A percentile compares a stretch with the other conserved stretches of the same genome.
These are phyloP conservation scores for Schizaphis graminum DNA, from an alignment of 2,888 invertebrate genomes.

Conservation along the genomic window DNA sequence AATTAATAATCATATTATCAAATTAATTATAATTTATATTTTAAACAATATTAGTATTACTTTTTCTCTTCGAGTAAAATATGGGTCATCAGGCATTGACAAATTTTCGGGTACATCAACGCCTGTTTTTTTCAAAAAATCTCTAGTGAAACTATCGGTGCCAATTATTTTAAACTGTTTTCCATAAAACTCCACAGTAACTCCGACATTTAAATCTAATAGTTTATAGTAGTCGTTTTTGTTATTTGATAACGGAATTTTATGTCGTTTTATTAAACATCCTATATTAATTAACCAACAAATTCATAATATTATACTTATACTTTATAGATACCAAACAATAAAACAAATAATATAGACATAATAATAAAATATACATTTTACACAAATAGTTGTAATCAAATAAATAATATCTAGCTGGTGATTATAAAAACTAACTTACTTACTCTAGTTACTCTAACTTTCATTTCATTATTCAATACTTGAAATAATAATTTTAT, in stretches of 20 bases:
- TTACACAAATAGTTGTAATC: neutral
- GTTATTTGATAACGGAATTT: slow-evolving; percentile 81
- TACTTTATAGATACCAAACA: neutral
- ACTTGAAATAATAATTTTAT: neutral
- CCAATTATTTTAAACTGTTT: slow-evolving; percentile 85
- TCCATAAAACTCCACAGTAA: slow-evolving; percentile 84
- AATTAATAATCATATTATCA: neutral
- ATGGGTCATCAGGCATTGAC: slow-evolving; percentile 73
- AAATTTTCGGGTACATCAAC: slow-evolving; percentile 84
- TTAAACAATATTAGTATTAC: slow-evolving; percentile 2
- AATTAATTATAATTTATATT: neutral
- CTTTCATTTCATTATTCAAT: neutral
- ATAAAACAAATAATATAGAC: neutral
- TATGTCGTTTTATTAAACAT: slow-evolving; percentile 84
- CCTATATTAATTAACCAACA: slow-evolving; percentile 74
- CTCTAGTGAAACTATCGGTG: slow-evolving; percentile 89
- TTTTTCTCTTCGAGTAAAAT: slow-evolving; percentile 34
- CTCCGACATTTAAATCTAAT: slow-evolving; percentile 88
- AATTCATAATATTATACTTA: neutral
- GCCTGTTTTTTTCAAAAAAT: slow-evolving; percentile 87
- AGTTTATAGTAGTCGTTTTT: slow-evolving; percentile 85
- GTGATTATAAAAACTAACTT: neutral
- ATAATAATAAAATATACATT: neutral
- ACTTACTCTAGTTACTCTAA: too few relatives aligned
- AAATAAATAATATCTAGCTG: neutral